Percentiles rank a stretch among this genome's conserved stretches.
Conservation (phyloP, 2,113 vertebrate genomes). For the Rafetus swinhoei region DNA sequence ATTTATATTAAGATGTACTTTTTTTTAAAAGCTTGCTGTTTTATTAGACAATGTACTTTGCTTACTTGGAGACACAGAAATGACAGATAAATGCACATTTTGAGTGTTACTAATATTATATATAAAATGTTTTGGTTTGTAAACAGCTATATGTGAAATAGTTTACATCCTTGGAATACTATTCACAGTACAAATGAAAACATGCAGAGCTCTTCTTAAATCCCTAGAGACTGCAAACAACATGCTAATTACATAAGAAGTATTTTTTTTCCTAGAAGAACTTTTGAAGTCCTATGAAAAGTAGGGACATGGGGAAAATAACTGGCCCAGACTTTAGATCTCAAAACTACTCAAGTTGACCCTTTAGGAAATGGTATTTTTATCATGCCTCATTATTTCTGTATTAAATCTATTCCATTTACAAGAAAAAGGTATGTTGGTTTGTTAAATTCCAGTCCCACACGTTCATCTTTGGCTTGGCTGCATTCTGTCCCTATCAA, state of each 20-base stretch:
- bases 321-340: neutral
- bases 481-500: neutral
- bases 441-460: neutral
- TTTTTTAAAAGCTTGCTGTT: conserved; percentile 74
- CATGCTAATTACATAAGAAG: neutral
- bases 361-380: neutral
- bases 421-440: neutral
- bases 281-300: neutral
- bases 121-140: conserved; percentile 11
- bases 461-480: neutral
- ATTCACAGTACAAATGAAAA: neutral
- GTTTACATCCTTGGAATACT: neutral
- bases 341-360: neutral
- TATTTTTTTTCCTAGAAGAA: neutral
- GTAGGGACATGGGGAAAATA: neutral
- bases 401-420: neutral
- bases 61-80: neutral
- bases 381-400: neutral
- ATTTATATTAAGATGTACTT: conserved; percentile 93
- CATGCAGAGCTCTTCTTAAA: fast-evolving
- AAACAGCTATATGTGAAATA: neutral
- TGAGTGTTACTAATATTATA: conserved; percentile 22
- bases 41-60: conserved; percentile 41
- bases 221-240: conserved; percentile 45
- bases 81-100: neutral